Evolutionary conservation across 2,113 vertebrate genomes (phyloP).

Genomic region (Archilochus colubris): DNA sequence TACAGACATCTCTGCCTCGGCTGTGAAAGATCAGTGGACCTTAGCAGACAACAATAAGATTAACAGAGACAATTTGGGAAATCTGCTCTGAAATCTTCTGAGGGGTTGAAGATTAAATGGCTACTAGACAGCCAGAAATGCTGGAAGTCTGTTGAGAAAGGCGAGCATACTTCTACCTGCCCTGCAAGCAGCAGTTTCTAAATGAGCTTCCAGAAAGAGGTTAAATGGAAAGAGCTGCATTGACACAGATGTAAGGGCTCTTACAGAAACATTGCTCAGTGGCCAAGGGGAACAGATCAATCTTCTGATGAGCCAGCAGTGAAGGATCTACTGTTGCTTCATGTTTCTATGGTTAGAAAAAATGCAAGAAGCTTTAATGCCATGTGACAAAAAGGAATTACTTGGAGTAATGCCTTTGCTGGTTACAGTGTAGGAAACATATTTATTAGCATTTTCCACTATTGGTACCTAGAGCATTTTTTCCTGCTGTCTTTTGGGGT

Average conservation of each 20-base stretch:
- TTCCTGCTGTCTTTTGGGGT: background rate
- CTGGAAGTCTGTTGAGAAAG: background rate
- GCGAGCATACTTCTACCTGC: background rate
- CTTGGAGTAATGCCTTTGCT: background rate
- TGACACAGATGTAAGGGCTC: background rate
- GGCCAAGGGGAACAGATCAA: rapidly evolving
- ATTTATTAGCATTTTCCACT: background rate
- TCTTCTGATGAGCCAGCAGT: rapidly evolving
- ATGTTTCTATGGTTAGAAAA: background rate
- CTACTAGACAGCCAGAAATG: background rate
- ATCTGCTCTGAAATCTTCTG: background rate
- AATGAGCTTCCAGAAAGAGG: background rate
- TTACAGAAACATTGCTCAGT: background rate
- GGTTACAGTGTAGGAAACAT: background rate
- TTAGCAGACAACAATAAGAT: background rate
- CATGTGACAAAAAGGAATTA: background rate
- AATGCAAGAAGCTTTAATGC: background rate
- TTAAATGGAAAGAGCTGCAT: background rate
- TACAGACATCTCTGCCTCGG: background rate
- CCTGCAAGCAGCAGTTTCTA: background rate
- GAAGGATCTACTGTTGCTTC: background rate
- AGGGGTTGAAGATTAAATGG: background rate
- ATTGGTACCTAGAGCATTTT: background rate
- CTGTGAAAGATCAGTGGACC: background rate
- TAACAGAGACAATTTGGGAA: background rate